These are phyloP conservation scores for Mormyrops boulengeri DNA, from an alignment of 2,797 vertebrate species.

Conservation along the genomic window DNA sequence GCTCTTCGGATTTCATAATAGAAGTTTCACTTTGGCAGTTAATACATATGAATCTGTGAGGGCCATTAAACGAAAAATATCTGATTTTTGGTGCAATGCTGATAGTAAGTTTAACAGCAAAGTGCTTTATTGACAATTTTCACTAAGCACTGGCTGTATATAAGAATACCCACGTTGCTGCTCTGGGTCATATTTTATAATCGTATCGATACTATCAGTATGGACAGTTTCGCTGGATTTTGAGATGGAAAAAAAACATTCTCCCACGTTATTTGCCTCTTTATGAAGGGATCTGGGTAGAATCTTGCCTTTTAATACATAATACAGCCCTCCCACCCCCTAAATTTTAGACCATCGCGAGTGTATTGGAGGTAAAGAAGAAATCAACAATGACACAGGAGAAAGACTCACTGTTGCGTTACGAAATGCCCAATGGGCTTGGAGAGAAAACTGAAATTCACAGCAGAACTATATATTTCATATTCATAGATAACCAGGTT, in stretches of 20 bases:
- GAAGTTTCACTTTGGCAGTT: background rate
- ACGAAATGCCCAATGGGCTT: background rate
- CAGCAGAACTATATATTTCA: background rate
- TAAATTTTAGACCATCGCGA: background rate
- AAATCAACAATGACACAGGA: background rate
- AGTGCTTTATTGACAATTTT: background rate
- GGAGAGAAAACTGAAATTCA: background rate
- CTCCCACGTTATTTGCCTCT: background rate
- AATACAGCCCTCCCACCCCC: background rate
- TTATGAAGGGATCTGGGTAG: background rate
- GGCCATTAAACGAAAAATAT: background rate
- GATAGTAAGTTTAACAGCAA: background rate
- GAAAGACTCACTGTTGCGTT: background rate
- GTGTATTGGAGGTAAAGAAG: background rate
- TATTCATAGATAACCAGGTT: background rate
- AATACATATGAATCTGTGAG: background rate
- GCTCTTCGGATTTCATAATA: background rate
- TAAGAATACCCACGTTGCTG: background rate
- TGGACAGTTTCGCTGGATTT: background rate
- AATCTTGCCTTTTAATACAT: background rate
- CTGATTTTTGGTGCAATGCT: background rate
- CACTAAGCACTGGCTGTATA: background rate
- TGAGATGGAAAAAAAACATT: background rate
- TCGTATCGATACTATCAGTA: background rate
- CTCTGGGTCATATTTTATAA: background rate